Base-by-base conservation (phyloP, 2,888 invertebrate species). In the Stenurella melanura region DNA sequence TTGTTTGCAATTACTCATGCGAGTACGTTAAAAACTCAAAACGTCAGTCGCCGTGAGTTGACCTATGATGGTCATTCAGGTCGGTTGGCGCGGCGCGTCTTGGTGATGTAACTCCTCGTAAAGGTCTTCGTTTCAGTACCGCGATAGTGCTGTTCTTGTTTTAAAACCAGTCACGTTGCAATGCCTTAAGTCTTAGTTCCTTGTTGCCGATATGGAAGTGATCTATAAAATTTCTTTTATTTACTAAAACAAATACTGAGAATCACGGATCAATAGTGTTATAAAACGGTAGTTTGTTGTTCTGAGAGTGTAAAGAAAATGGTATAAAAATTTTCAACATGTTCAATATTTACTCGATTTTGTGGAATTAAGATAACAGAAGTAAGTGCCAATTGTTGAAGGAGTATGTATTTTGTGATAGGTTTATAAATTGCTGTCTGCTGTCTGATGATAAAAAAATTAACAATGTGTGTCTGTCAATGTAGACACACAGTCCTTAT, bases 1-100 rank as follows among this genome's bases (percentile, higher is more conserved):
- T 76, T 79, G 77, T 79, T 79, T 74, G 75, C 76, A 74, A 69
- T 74, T 76, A 77, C 75, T 79, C 77, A 56, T 75, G 76, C 75
- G 71, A 76, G 73, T 38, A 74, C 67, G 54, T 58, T 68, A 66
- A 76, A 73, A 50, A n/a, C n/a, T n/a, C n/a, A n/a, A 78, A 77
- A 76, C 64, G 78, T 78, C 76, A 61, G 21, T 63, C 72, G 15
- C 72, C 63, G 60, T 72, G 57, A 75, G 56, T 80, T 83, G 83
- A 83, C 83, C 83, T 81, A 76, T 77, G 82, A 79, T 82, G 81
- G 80, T 77, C 82, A 81, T 82, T 80, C 81, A 80, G 83, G 82
- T 83, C 82, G 54, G 76, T 75, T 73, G 82, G 80, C 78, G 81
- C 77, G 80, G 80, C 78, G 81, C 77, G 80, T 78, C 81, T 76